Evolutionary conservation across 37 sponge, comb jelly and placozoan genomes (phyloP), one percentile per base, ranked within the genome.

Genomic region (Dysidea cf. avara): DNA sequence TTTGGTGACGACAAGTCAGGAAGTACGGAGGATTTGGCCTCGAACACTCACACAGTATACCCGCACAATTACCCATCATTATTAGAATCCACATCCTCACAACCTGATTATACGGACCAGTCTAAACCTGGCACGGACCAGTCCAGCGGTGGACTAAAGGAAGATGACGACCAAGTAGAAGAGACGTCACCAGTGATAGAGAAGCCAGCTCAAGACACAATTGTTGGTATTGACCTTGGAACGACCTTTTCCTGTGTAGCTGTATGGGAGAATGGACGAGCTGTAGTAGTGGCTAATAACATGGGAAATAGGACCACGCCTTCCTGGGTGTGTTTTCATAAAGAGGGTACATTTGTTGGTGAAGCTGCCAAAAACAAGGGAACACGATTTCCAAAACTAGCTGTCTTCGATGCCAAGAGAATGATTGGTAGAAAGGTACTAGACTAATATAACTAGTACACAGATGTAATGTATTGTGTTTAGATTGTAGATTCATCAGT

Each of bases 201-300:
- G 46, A 43, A 43, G 9, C 7, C 46, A 43, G 5, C 7, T 5
- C 5, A 12, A 43, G 46, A 43, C 7, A 69, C 72, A 33, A 85
- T 88, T 0, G 73, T 95, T 7, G 96, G 96, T 11, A 95, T 95
- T 50, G 96, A 95, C 64, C 80, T 95, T 2, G 96, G 96, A n/a
- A 95, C 96, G 31, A 95, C 96, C 9, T 95, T 93, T 53, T 95
- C 96, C 1, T 95, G 96, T 47, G 91, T 95, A 20, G 81, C 92
- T 24, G 83, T 90, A n/a, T 95, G 96, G 96, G 92, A 87, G 69
- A 59, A 61, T 9, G 81, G 62, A 7, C 69, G 75, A 13, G 73
- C 96, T 0, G 46, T 39, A 2, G 91, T 95, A 35, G 84, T 95
- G 13, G 88, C 88, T 34, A 95, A 95, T 68, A 95, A 84, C 65